Base-by-base conservation (phyloP, 2,797 vertebrate species). In the Enteromius radiatus region DNA sequence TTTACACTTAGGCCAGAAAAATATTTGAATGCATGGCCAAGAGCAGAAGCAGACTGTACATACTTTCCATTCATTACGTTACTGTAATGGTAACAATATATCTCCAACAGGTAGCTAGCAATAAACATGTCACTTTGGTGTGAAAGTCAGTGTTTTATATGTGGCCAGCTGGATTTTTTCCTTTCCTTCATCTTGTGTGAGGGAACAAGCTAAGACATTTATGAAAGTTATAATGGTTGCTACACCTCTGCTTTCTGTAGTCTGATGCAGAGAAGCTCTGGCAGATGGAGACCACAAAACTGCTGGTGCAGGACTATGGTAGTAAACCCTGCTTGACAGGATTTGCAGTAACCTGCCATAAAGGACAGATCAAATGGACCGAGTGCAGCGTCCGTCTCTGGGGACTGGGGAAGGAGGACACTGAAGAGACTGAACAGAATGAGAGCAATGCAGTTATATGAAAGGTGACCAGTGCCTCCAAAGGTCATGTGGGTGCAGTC, bases 321-420 rank as follows among this genome's bases (percentile, higher is more conserved):
- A 59, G 69, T 81, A 67, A 81, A 75, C 47, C 69, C 49, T 54
- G 19, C 52, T 76, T 68, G 81, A 70, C 69, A 79, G 41, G 54
- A 76, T 85, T 76, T 71, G 67, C 63, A 76, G 75, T 84, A 78
- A 74, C 63, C 38, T 63, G 68, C 38, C 67, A 23, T 76, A 78
- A 79, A 81, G 75, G 84, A 82, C 78, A 84, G 63, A 76, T 84
- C 43, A 84, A 73, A 68, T 36, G 8, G 38, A 61, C 49, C 1
- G 33, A 75, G 70, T 80, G 12, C 61, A 70, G 81, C 1, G 2
- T 31, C 14, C 5, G n/a, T 45, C 45, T 80, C n/a, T 11, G 52
- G 54, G 56, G 43, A 80, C 2, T 1, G 80, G 45, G 64, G 15
- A 31, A 65, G 19, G 45, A 68, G 56, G 11, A 36, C 23, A 23